phyloP scores from a whole-genome alignment of 2,113 vertebrate genomes.

The Astur gentilis region DNA sequence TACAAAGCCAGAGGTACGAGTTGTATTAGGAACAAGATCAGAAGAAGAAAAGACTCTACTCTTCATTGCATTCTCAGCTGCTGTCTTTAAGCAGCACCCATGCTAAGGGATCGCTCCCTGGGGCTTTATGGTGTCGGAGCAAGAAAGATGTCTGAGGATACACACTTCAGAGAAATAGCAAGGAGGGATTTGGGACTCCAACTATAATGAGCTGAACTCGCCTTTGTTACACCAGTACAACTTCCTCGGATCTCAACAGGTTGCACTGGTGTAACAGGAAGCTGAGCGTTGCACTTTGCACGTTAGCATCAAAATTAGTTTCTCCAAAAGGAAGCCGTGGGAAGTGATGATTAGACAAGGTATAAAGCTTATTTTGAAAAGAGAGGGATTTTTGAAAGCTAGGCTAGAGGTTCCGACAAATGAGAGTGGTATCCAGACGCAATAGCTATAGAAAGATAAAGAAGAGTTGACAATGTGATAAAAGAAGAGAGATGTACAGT shows the following conservation, averaged over 20 bases:
- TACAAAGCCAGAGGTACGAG: background rate
- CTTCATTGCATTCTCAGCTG: background rate
- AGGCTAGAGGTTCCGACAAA: constrained; percentile 20
- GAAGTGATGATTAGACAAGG: background rate
- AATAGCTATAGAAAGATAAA: constrained; percentile 29
- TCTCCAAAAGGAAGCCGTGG: background rate
- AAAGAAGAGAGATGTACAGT: constrained; percentile 23
- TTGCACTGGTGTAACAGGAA: background rate
- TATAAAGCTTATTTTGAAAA: background rate
- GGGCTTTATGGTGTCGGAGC: background rate
- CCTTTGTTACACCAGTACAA: background rate
- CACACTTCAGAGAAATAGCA: background rate
- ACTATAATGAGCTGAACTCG: background rate
- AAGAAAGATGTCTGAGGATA: background rate
- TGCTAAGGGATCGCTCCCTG: background rate
- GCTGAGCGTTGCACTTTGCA: background rate
- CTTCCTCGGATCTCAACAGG: background rate
- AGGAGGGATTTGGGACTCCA: background rate
- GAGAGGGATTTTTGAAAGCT: background rate
- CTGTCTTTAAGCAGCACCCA: background rate
- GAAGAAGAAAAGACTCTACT: background rate
- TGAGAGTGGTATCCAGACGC: background rate
- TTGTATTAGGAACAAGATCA: background rate
- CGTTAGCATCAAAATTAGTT: background rate
- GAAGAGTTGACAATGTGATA: constrained; percentile 24